phyloP scores from a whole-genome alignment of 2,888 invertebrate genomes.

The Diplolepis rosae region DNA sequence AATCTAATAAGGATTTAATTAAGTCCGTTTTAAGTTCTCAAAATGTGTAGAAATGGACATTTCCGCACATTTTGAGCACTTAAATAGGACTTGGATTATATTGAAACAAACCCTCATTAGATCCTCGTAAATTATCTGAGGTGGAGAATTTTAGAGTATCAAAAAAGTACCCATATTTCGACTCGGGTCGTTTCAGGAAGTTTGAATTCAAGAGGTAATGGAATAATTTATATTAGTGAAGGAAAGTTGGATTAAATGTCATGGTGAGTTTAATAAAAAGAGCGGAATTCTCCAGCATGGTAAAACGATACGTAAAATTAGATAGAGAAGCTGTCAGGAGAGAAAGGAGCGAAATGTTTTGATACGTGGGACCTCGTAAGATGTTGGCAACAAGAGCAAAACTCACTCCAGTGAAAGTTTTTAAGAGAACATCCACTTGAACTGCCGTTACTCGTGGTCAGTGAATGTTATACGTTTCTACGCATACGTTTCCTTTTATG shows the following conservation, averaged over 20 bases:
- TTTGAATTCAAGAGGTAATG: too few species aligned
- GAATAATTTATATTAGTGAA: not conserved
- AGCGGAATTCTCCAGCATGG: not conserved
- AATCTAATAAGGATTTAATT: too few species aligned
- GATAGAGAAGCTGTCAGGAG: too few species aligned
- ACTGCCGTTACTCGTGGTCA: not conserved
- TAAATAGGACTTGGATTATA: too few species aligned
- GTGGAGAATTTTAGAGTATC: too few species aligned
- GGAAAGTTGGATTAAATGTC: not conserved
- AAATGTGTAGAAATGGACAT: too few species aligned
- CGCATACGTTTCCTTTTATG: not conserved
- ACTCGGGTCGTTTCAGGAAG: too few species aligned
- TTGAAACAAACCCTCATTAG: too few species aligned
- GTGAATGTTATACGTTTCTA: not conserved
- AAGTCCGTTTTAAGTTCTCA: too few species aligned
- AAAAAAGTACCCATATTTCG: too few species aligned
- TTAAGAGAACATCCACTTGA: slow-evolving; percentile 38
- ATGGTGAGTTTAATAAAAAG: not conserved
- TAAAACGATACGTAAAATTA: slow-evolving; percentile 23
- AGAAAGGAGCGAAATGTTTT: slow-evolving; percentile 33
- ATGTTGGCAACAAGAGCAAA: slow-evolving; percentile 35
- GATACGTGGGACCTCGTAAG: slow-evolving; percentile 52
- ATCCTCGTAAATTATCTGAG: too few species aligned
- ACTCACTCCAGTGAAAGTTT: slow-evolving; percentile 50
- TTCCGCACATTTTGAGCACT: too few species aligned